phyloP scores from a whole-genome alignment of 1,140 invertebrate species.

The Octopus sinensis region DNA sequence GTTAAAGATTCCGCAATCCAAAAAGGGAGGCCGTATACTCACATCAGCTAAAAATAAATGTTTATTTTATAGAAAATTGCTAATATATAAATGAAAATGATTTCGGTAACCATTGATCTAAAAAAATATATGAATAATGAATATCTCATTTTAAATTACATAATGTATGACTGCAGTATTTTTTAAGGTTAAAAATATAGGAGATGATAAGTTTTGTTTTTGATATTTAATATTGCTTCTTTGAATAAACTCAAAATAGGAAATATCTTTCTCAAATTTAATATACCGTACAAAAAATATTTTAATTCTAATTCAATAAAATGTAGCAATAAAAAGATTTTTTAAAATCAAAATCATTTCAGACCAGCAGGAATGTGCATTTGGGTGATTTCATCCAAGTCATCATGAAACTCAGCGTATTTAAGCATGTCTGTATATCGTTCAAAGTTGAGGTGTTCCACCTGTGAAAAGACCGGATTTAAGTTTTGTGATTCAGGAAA shows the following conservation, averaged over 20 bases:
- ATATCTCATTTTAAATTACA: background rate
- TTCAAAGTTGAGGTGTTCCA: conserved; percentile 69
- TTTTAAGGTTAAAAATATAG: too few species aligned
- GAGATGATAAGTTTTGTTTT: too few species aligned
- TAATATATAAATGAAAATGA: background rate
- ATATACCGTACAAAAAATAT: too few species aligned
- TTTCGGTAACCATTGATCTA: background rate
- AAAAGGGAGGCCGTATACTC: conserved; percentile 23
- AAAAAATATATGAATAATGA: background rate
- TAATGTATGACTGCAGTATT: background rate
- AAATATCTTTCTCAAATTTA: too few species aligned
- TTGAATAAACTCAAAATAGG: too few species aligned
- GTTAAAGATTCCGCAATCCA: conserved; percentile 33
- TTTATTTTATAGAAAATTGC: too few species aligned
- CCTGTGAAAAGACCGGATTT: conserved; percentile 38
- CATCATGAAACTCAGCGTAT: conserved; percentile 68
- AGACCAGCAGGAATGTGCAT: conserved; percentile 71
- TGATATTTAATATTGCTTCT: too few species aligned
- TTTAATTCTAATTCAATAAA: too few species aligned
- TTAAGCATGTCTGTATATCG: conserved; percentile 75
- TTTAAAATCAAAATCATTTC: background rate
- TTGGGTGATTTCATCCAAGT: conserved; percentile 73
- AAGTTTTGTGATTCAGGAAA: background rate
- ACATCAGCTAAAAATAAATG: background rate
- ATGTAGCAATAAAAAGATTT: background rate